Evolutionary conservation across 2,888 invertebrate species (phyloP), one percentile per base, ranked within the genome.

Genomic region (Dysmachus trigonus): DNA sequence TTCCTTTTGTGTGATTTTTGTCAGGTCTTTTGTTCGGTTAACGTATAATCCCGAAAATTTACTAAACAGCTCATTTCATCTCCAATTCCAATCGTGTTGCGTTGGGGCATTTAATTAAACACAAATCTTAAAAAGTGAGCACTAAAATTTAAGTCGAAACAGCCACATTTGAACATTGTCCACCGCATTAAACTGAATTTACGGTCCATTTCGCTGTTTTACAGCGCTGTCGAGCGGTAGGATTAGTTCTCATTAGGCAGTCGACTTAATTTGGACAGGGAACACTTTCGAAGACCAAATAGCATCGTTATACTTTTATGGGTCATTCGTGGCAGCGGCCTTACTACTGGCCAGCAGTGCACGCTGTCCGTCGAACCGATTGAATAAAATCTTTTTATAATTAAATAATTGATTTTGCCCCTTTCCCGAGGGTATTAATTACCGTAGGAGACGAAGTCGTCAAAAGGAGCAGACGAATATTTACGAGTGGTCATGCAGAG

Each of bases 361-460:
- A 62, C n/a, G 82, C 51, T 51, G 79, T 38, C 41, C 13, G 22
- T 5, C 5, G 31, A 79, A 41, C 79, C 41, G 51, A 79, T 51
- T 79, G 47, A 79, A 79, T 79, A 51, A 79, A 79, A 79, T 79
- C 51, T 62, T 79, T 62, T 62, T 71, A 71, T 82, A 82, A 82
- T 82, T 62, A 82, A 82, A 82, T 82, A 82, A 82, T 82, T 53
- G 71, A 82, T 82, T 62, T 82, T 82, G 10, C 53, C 33, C n/a
- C 33, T 33, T 62, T 53, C 31, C 38, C 53, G 18, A 18, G 2
- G 6, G 18, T 82, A 82, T 82, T 79, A 79, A 79, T 79, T 79
- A 76, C 35, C 38, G 76, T 35, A 79, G 79, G 51, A 79, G n/a
- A 47, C 30, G 51, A 38, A 82, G 15, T 53, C 38, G 71, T 71